Evolutionary conservation across 2,797 vertebrate species (phyloP).

Genomic region (Myotis planiceps): DNA sequence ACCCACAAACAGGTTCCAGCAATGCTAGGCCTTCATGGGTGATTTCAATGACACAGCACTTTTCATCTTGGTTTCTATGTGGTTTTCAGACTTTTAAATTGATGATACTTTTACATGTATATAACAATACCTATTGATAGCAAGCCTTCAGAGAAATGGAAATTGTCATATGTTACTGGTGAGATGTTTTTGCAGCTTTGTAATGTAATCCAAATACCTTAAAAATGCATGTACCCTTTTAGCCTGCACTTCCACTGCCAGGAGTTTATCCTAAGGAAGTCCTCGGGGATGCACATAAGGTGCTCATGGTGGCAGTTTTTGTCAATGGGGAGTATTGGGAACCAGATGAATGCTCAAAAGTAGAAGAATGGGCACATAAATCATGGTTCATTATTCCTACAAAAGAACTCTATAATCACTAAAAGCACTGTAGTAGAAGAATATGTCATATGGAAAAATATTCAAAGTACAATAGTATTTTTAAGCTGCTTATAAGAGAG

Average conservation of each 20-base stretch:
- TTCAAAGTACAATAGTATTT: neutral
- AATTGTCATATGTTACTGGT: neutral
- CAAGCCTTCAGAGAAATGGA: constrained; percentile 20
- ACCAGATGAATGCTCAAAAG: neutral
- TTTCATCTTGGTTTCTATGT: neutral
- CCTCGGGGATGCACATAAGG: neutral
- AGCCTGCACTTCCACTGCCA: neutral
- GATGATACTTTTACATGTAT: neutral
- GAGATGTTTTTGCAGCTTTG: constrained; percentile 26
- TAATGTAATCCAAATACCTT: neutral
- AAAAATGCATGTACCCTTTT: neutral
- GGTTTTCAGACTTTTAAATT: neutral
- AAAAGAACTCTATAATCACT: neutral
- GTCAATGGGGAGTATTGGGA: constrained; percentile 9
- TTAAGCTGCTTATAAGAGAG: neutral
- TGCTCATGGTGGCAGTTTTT: neutral
- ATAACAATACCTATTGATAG: neutral
- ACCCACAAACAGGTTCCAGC: neutral
- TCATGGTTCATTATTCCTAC: neutral
- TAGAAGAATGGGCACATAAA: constrained; percentile 9
- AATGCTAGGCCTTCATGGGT: neutral
- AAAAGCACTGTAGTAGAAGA: neutral
- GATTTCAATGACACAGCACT: neutral
- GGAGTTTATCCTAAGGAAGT: neutral
- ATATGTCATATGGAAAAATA: neutral